Conservation (phyloP, 2,888 invertebrate genomes). For the Aporophyla nigra region DNA sequence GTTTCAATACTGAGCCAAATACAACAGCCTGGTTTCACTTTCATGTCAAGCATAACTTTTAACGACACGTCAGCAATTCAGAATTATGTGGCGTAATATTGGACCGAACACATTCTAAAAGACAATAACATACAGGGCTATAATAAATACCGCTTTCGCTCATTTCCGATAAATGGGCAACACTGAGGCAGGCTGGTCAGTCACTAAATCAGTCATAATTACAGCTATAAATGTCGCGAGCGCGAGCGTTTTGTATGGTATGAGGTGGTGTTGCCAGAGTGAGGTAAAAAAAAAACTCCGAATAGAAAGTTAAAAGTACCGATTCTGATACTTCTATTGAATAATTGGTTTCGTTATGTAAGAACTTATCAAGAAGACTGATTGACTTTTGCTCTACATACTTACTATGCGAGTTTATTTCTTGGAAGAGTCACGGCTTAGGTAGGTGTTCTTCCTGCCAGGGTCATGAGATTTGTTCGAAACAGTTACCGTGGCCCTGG, state of each 20-base stretch:
- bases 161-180: conserved; percentile 62
- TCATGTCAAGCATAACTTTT: conserved; percentile 40
- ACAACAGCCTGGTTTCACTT: conserved; percentile 2
- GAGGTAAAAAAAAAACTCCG: neutral
- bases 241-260: conserved; percentile 56
- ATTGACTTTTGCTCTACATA: neutral
- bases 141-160: conserved; percentile 59
- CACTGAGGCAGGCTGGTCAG: conserved; percentile 60
- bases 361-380: neutral
- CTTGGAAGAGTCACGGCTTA: neutral
- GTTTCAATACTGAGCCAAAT: neutral
- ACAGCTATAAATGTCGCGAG: conserved; percentile 69
- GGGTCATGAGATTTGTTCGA: too few relatives aligned
- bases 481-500: too few relatives aligned
- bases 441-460: too few relatives aligned
- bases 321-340: neutral
- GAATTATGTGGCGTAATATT: conserved; percentile 53
- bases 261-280: conserved; percentile 47
- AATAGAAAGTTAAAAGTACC: neutral
- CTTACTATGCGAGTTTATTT: neutral
- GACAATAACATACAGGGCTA: conserved; percentile 52
- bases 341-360: neutral
- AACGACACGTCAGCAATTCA: conserved; percentile 33
- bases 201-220: conserved; percentile 76
- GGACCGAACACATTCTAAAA: conserved; percentile 53